A percentile compares a stretch with the other conserved stretches of the same genome.
Evolutionary conservation across 2,888 invertebrate genomes (phyloP).

Genomic region (Ichneumon xanthorius): DNA sequence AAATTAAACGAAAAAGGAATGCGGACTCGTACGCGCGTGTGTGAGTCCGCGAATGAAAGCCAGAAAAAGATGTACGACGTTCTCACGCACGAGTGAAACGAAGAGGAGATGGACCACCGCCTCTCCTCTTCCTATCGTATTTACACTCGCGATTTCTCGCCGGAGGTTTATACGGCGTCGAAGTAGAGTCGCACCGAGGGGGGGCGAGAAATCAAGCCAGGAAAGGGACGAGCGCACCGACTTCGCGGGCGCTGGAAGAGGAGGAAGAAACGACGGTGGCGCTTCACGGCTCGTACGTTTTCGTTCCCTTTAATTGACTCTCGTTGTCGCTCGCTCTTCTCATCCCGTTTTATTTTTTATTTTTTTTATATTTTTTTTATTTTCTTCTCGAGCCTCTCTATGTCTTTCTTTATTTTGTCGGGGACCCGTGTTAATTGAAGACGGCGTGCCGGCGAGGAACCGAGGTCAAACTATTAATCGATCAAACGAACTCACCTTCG

Average conservation of each 20-base stretch:
- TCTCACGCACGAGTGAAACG: constrained; percentile 12
- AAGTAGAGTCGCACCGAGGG: constrained; percentile 7
- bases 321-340: constrained; percentile 23
- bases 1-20: constrained; percentile 6
- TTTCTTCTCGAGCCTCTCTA: neutral
- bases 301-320: constrained; percentile 37
- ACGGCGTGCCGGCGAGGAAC: constrained; percentile 47
- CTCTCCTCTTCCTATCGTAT: constrained; percentile 14
- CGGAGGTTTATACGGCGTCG: constrained; percentile 4
- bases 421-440: constrained; percentile 68
- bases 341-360: neutral
- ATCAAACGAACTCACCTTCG: neutral
- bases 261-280: constrained; percentile 23
- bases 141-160: constrained; percentile 11
- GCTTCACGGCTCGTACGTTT: constrained; percentile 37
- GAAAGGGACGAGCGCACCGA: constrained; percentile 16
- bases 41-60: neutral
- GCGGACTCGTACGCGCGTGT: neutral
- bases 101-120: constrained; percentile 11
- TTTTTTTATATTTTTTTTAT: neutral
- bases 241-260: neutral
- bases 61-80: neutral
- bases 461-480: neutral
- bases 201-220: constrained; percentile 16
- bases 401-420: constrained; percentile 41